Evolutionary conservation across 2,797 vertebrate genomes (phyloP).

Genomic region (Rhyacichthys aspro): DNA sequence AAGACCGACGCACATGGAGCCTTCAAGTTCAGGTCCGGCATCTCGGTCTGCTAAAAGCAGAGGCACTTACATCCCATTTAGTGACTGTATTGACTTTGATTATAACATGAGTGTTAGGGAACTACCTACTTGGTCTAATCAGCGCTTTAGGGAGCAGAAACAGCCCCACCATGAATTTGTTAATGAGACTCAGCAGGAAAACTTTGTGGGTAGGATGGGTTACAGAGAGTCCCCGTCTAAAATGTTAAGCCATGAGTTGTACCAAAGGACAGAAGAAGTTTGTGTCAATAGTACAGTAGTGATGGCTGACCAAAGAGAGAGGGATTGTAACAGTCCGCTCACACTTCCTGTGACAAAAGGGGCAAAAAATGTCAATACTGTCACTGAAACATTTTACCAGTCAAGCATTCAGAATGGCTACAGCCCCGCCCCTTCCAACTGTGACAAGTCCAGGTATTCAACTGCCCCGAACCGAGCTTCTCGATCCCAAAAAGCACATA

Average conservation of each 20-base stretch:
- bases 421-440: slow-evolving; percentile 46
- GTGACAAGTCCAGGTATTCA: slow-evolving; percentile 62
- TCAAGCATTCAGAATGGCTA: slow-evolving; percentile 84
- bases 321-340: slow-evolving; percentile 70
- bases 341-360: slow-evolving; percentile 71
- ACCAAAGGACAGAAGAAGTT: slow-evolving; percentile 71
- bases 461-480: slow-evolving; percentile 69
- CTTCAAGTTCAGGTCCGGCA: slow-evolving; percentile 94
- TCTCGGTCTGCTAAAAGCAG: slow-evolving; percentile 84
- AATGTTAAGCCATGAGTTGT: slow-evolving; percentile 57
- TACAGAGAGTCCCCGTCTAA: slow-evolving; percentile 79
- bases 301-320: slow-evolving; percentile 71
- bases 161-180: slow-evolving; percentile 55
- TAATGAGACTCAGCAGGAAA: slow-evolving; percentile 75
- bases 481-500: slow-evolving; percentile 62
- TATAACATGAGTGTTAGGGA: slow-evolving; percentile 79
- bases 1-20: slow-evolving; percentile 82
- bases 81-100: slow-evolving; percentile 89
- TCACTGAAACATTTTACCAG: slow-evolving; percentile 71
- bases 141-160: slow-evolving; percentile 81
- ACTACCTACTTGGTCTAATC: slow-evolving; percentile 79
- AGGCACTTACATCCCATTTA: slow-evolving; percentile 86
- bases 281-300: slow-evolving; percentile 75
- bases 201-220: slow-evolving; percentile 68
- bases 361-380: slow-evolving; percentile 81